phyloP scores from a whole-genome alignment of 64 coral and sea anemone species.

The Porites australiensis region DNA sequence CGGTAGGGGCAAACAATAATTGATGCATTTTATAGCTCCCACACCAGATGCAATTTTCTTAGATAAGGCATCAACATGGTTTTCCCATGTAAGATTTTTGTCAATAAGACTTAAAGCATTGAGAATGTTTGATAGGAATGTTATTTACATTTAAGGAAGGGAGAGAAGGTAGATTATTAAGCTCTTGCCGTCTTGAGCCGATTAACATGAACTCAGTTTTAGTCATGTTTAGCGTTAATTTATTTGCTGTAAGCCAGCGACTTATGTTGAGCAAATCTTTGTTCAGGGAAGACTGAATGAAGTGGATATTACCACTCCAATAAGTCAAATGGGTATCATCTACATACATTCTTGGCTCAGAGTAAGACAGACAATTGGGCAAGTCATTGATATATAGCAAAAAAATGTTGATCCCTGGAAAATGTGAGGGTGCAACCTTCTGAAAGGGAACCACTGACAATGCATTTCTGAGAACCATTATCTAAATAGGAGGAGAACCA shows the following conservation, averaged over 20 bases:
- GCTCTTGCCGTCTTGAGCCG: not conserved
- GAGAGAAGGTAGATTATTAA: not conserved
- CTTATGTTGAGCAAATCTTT: constrained; percentile 1
- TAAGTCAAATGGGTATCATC: constrained; percentile 32
- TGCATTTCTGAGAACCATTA: no score
- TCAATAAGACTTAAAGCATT: constrained; percentile 1
- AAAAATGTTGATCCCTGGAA: not conserved
- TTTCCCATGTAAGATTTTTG: constrained; percentile 6
- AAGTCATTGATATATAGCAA: constrained; percentile 17
- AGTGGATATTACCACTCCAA: not conserved
- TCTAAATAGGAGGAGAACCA: no score
- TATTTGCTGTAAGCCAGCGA: constrained; percentile 8
- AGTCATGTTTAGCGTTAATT: constrained; percentile 32
- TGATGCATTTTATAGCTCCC: constrained; percentile 2
- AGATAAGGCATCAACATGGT: constrained; percentile 12
- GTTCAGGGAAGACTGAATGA: not conserved
- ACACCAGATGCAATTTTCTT: not conserved
- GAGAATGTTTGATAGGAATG: not conserved
- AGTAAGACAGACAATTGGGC: constrained; percentile 14
- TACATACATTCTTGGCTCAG: constrained; percentile 14
- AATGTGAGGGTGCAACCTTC: no score
- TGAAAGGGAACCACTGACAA: no score
- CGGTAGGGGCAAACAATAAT: not conserved
- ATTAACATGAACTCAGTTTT: constrained; percentile 31
- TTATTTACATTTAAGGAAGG: constrained; percentile 11